Percentiles rank a stretch among this genome's conserved stretches.
These are phyloP conservation scores for Esox niger DNA, from an alignment of 2,113 vertebrate species.

Conservation along the genomic window DNA sequence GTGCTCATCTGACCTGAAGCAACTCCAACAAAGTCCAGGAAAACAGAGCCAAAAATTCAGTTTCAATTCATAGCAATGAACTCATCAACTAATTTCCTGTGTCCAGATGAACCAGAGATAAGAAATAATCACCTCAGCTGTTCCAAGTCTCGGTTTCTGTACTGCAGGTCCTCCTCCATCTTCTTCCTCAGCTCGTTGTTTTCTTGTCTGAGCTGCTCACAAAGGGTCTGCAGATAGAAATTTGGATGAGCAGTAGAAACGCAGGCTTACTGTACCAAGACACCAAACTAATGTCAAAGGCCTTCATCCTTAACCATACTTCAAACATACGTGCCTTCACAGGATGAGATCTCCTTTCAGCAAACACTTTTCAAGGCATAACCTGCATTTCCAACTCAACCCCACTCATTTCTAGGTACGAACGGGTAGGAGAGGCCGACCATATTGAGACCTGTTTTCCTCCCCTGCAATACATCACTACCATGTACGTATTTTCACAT, in stretches of 20 bases:
- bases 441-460: too few species aligned
- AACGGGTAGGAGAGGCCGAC: too few species aligned
- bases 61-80: background rate
- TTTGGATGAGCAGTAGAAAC: background rate
- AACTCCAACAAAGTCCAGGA: background rate
- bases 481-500: too few species aligned
- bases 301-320: too few species aligned
- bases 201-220: constrained; percentile 91
- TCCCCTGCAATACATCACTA: too few species aligned
- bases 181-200: constrained; percentile 92
- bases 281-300: too few species aligned
- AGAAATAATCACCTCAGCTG: constrained; percentile 79
- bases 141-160: constrained; percentile 88
- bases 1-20: background rate
- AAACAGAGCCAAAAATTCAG: background rate
- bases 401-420: too few species aligned
- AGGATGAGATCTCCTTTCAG: too few species aligned
- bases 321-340: too few species aligned
- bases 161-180: constrained; percentile 91
- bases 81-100: background rate
- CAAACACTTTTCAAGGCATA: too few species aligned
- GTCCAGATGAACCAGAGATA: background rate
- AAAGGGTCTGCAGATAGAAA: constrained; percentile 78
- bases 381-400: too few species aligned
- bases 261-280: background rate